A percentile compares a stretch with the other conserved stretches of the same genome.
phyloP scores from a whole-genome alignment of 2,888 invertebrate species.

The Pristionchus mayeri region DNA sequence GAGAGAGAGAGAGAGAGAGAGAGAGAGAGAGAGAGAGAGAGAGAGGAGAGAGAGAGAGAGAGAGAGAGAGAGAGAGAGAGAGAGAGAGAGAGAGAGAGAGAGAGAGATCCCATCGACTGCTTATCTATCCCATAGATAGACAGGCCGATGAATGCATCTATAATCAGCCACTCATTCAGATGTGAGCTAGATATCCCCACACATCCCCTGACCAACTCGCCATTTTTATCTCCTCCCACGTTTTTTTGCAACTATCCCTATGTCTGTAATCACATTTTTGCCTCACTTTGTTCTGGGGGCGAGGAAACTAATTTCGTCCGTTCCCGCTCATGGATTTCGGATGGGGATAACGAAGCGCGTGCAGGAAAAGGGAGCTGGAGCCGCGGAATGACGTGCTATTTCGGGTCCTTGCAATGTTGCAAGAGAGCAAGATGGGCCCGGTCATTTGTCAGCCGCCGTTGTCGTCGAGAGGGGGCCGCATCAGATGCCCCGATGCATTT shows the following conservation, averaged over 20 bases:
- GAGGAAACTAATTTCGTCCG: background rate
- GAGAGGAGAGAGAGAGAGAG: background rate
- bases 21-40: too few relatives aligned
- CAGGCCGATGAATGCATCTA: conserved; percentile 27
- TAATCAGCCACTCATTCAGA: conserved; percentile 42
- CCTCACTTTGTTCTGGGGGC: background rate
- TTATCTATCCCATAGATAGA: conserved; percentile 25
- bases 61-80: too few relatives aligned
- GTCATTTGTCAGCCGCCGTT: conserved; percentile 23
- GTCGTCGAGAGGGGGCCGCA: background rate
- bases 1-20: too few relatives aligned
- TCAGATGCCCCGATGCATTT: background rate
- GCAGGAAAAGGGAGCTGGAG: background rate
- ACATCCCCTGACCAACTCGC: background rate
- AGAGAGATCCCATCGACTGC: background rate
- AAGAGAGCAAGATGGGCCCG: background rate
- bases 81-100: too few relatives aligned
- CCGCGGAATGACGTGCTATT: conserved; percentile 22
- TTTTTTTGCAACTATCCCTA: background rate
- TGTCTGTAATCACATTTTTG: background rate
- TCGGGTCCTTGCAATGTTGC: background rate
- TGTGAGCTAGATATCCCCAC: background rate
- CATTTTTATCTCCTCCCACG: too few relatives aligned
- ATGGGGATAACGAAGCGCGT: background rate
- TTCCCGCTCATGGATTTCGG: conserved; percentile 16